Percentiles rank a stretch among this genome's conserved stretches.
Conservation (phyloP, 2,113 vertebrate species). For the Laterallus jamaicensis region DNA sequence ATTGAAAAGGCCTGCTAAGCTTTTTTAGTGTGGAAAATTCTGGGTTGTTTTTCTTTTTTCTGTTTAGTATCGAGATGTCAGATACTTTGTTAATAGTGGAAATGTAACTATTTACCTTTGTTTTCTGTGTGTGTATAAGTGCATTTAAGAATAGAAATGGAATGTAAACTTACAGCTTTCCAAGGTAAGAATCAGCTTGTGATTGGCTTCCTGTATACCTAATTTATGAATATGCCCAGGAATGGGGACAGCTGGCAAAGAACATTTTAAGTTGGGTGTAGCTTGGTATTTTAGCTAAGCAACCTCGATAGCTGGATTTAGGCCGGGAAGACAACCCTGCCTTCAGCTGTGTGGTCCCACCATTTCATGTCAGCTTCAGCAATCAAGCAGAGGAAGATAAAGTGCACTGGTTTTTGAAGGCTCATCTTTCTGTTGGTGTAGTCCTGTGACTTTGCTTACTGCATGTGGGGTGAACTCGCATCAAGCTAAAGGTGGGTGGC, state of each 20-base stretch:
- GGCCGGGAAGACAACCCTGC: not conserved
- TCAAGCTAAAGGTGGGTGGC: not conserved
- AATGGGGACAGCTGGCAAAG: not conserved
- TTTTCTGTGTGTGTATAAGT: not conserved
- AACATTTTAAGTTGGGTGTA: not conserved
- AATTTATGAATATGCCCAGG: not conserved
- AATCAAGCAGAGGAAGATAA: not conserved
- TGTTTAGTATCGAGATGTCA: not conserved
- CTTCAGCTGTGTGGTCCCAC: not conserved
- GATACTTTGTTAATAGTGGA: not conserved
- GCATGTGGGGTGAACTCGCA: accelerated
- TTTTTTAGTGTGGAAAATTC: not conserved
- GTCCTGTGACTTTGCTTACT: not conserved
- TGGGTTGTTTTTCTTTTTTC: not conserved
- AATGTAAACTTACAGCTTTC: not conserved
- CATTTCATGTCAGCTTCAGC: not conserved
- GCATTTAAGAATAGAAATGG: not conserved
- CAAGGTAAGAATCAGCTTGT: not conserved
- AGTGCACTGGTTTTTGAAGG: not conserved
- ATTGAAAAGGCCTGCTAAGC: not conserved
- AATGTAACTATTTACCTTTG: not conserved
- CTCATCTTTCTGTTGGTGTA: not conserved
- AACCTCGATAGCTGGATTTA: not conserved
- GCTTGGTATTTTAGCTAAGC: not conserved
- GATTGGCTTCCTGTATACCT: not conserved